Percentiles rank a stretch among this genome's conserved stretches.
Evolutionary conservation across 2,888 invertebrate genomes (phyloP).

Genomic region (Neria commutata): DNA sequence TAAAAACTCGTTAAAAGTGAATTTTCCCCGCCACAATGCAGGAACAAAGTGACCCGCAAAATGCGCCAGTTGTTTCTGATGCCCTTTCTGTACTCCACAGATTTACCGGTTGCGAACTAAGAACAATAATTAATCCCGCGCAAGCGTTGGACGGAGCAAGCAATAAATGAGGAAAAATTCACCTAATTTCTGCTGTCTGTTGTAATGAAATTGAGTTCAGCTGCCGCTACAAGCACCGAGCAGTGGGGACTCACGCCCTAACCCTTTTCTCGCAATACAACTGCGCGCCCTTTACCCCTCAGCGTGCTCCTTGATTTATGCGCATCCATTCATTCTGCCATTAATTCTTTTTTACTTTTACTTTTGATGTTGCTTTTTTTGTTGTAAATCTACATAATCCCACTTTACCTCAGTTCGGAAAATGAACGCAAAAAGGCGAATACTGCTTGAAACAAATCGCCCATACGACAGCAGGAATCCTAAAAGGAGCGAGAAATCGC

Average conservation of each 20-base stretch:
- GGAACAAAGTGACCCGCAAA: no score
- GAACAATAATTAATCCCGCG: no score
- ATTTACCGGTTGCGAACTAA: no score
- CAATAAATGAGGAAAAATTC: constrained; percentile 4
- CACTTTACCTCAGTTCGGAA: constrained; percentile 22
- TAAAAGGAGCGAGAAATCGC: neutral
- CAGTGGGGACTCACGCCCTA: neutral
- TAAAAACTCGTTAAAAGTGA: no score
- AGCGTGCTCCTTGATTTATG: constrained; percentile 22
- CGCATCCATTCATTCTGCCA: constrained; percentile 23
- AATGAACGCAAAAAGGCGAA: constrained; percentile 4
- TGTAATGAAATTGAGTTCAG: constrained; percentile 16
- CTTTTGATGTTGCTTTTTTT: no score
- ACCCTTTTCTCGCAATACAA: neutral
- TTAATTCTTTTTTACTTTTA: constrained; percentile 26
- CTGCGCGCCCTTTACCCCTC: neutral
- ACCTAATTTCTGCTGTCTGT: constrained; percentile 19
- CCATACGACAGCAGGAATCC: no score
- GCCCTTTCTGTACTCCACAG: no score
- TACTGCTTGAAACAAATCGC: no score
- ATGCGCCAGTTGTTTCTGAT: no score
- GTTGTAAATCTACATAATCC: constrained; percentile 23
- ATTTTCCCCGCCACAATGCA: no score
- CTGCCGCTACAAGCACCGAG: no score
- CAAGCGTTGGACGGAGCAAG: no score